Base-by-base conservation (phyloP, 1,140 invertebrate genomes). In the Drosophila ironensis region DNA sequence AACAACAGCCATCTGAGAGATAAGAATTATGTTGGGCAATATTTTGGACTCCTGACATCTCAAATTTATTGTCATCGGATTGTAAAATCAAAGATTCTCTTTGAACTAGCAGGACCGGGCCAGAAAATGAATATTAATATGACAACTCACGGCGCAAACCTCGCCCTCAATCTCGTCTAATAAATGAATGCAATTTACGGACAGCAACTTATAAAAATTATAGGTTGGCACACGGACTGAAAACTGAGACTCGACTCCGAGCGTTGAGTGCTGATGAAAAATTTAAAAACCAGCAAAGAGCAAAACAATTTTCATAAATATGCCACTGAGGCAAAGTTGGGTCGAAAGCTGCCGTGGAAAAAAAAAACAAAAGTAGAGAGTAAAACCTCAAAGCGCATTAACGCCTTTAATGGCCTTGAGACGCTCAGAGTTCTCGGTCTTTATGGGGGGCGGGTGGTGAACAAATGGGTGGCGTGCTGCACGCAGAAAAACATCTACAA, bases 241-340 rank as follows among this genome's bases (percentile, higher is more conserved):
- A 14, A 33, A 20, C 9, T 28, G 24, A 22, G 56, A 28, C 30
- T 46, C 40, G 27, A 27, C 60, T 40, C 28, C 5, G 38, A 59
- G 30, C 59, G n/a, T n/a, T 72, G 76, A 82, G 61, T 70, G 68
- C 22, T 72, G 53, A 84, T 82, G 28, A 82, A 82, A 82, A 72
- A 77, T 82, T 76, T 69, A 77, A 64, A 76, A 52, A 35, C 50
- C 38, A 35, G 51, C 70, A 57, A 37, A 78, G 60, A 70, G 52
- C 72, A 72, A 72, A 76, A 69, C 69, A 77, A 82, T 82, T 81
- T 81, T 77, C 72, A 77, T 82, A 82, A 82, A 82, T 82, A 63
- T 72, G 52, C 73, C 59, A 53, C 38, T 67, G 54, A 72, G 72
- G 68, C 51, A 33, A 53, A 57, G 54, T 24, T 51, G 47, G 64